phyloP scores from a whole-genome alignment of 2,113 vertebrate species.

The Muscicapa adusta region DNA sequence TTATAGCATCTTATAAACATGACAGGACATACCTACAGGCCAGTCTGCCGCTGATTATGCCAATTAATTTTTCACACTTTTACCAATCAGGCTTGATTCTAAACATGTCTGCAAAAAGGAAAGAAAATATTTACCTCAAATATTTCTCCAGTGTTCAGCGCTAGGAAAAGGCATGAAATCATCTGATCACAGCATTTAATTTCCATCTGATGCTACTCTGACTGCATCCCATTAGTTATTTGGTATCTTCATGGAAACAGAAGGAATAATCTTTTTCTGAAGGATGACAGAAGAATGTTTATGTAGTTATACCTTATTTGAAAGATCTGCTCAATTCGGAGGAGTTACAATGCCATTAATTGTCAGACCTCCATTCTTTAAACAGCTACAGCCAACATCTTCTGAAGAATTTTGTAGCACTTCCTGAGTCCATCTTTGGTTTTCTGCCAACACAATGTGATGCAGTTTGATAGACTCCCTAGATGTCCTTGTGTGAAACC shows the following conservation, averaged over 20 bases:
- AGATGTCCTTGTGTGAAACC: neutral
- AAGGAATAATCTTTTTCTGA: neutral
- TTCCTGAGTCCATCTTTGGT: neutral
- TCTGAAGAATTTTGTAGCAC: neutral
- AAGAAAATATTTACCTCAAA: neutral
- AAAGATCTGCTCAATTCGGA: neutral
- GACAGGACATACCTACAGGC: neutral
- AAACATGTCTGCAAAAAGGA: neutral
- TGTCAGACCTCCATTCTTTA: neutral
- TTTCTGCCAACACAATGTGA: neutral
- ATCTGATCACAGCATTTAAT: neutral
- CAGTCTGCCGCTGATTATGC: neutral
- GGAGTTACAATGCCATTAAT: neutral
- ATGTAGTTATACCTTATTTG: neutral
- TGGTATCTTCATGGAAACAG: neutral
- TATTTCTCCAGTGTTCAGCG: neutral
- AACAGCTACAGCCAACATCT: neutral
- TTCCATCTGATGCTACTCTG: neutral
- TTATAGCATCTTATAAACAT: neutral
- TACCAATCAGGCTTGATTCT: neutral
- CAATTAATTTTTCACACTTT: neutral
- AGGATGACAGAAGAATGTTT: neutral
- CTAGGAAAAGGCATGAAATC: neutral
- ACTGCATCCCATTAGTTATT: neutral
- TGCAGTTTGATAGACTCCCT: neutral